A percentile compares a stretch with the other conserved stretches of the same genome.
phyloP scores from a whole-genome alignment of 2,888 invertebrate species.

The Drosophila meridionalis region DNA sequence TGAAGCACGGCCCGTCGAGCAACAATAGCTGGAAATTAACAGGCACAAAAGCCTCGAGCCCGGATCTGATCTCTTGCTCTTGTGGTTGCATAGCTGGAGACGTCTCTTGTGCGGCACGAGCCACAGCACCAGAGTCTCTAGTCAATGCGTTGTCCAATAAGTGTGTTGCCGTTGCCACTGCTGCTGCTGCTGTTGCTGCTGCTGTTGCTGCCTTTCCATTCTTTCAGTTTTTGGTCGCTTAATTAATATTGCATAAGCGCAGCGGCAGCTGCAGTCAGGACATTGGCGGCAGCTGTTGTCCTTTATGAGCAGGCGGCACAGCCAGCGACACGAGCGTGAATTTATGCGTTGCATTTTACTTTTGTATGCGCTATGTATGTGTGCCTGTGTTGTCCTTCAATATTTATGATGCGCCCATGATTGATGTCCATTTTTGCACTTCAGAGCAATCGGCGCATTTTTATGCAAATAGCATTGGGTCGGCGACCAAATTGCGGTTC shows the following conservation, averaged over 20 bases:
- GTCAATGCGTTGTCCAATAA: slow-evolving; percentile 47
- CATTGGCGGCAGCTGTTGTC: slow-evolving; percentile 50
- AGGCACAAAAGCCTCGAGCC: slow-evolving; percentile 68
- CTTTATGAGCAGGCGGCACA: slow-evolving; percentile 40
- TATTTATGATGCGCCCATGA: slow-evolving; percentile 58
- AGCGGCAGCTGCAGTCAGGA: slow-evolving; percentile 46
- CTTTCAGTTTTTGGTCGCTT: slow-evolving; percentile 52
- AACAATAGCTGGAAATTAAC: slow-evolving; percentile 77
- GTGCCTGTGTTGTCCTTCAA: slow-evolving; percentile 19
- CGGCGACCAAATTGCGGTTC: slow-evolving; percentile 38
- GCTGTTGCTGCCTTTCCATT: slow-evolving; percentile 14
- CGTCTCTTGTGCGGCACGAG: neutral
- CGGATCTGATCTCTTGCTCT: slow-evolving; percentile 37
- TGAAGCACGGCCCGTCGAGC: slow-evolving; percentile 37
- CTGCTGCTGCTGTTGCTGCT: neutral
- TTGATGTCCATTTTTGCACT: slow-evolving; percentile 47
- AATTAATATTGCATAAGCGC: slow-evolving; percentile 77
- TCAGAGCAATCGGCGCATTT: slow-evolving; percentile 41
- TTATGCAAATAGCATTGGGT: slow-evolving; percentile 44
- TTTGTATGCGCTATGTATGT: slow-evolving; percentile 14
- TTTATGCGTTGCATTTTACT: slow-evolving; percentile 39
- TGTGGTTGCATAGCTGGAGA: slow-evolving; percentile 27
- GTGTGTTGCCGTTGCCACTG: neutral
- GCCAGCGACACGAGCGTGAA: slow-evolving; percentile 21
- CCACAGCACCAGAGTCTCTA: slow-evolving; percentile 27